Base-by-base conservation (phyloP, 2,888 invertebrate genomes). In the Lomographa bimaculata region DNA sequence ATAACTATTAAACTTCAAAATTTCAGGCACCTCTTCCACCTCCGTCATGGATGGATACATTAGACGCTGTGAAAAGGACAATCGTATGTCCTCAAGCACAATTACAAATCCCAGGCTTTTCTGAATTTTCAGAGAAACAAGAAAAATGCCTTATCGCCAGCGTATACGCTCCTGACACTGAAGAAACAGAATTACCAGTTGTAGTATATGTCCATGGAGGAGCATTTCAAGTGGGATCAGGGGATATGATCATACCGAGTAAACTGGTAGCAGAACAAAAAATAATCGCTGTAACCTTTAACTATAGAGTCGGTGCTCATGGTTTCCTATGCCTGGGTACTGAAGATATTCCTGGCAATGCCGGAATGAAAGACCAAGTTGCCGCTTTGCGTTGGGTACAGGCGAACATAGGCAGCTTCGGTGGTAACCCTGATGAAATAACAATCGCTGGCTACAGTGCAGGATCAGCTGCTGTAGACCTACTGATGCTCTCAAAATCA, bases 141-240 rank as follows among this genome's bases (percentile, higher is more conserved):
- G n/a, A n/a, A n/a, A n/a, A n/a, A n/a, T n/a, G n/a, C n/a, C n/a
- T n/a, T n/a, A n/a, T n/a, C n/a, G n/a, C n/a, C n/a, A n/a, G n/a
- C n/a, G n/a, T n/a, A n/a, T 75, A 60, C 27, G 68, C 71, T 0
- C 72, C 78, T 3, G 57, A 69, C 19, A 71, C 67, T 32, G 36
- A 37, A 18, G 49, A 53, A 7, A 54, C 26, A 0, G 57, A 64
- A 11, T 43, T 72, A 4, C 74, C 85, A 2, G 87, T 87, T 1
- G 42, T 86, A 23, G 72, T 86, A 5, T 54, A 63, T 24, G 56
- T 86, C 2, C 87, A 87, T 28, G 84, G 83, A 7, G n/a, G n/a
- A n/a, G n/a, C n/a, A n/a, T n/a, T n/a, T n/a, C n/a, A n/a, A n/a
- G n/a, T n/a, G n/a, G n/a, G 83, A 1, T 62, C 38, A 16, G 79